These are phyloP conservation scores for Rhinopomastus cyanomelas DNA, from an alignment of 2,113 vertebrate genomes.

Conservation along the genomic window DNA sequence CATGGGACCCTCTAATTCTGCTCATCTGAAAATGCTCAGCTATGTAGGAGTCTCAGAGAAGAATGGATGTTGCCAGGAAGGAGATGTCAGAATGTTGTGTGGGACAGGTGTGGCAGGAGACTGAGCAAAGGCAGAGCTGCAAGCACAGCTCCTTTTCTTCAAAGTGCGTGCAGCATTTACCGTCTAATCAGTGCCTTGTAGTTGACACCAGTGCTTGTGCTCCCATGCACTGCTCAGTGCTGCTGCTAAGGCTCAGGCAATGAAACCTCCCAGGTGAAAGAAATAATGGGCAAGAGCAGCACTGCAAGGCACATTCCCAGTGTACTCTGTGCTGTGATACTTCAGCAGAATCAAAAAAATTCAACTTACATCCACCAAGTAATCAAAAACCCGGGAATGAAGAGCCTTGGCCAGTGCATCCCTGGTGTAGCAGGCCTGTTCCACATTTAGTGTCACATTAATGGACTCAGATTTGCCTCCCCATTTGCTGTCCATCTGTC, in stretches of 20 bases:
- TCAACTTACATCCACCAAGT: slow-evolving; percentile 89
- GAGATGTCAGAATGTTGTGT: not conserved
- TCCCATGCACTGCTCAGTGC: not conserved
- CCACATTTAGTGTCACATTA: slow-evolving; percentile 93
- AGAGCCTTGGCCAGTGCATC: slow-evolving; percentile 96
- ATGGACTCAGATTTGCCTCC: slow-evolving; percentile 92
- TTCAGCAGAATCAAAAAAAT: not conserved
- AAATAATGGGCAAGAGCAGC: not conserved
- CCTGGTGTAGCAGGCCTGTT: slow-evolving; percentile 94
- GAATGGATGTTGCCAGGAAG: not conserved
- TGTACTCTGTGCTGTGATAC: not conserved
- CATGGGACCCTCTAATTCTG: not conserved
- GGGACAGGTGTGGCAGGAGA: not conserved
- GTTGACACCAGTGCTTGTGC: not conserved
- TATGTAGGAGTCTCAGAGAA: accelerated
- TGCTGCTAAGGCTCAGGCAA: not conserved
- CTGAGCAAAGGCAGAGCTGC: not conserved
- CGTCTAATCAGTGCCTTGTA: not conserved
- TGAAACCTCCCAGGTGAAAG: not conserved
- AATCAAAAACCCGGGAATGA: slow-evolving; percentile 92
- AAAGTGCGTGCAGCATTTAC: not conserved
- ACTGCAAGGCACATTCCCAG: not conserved
- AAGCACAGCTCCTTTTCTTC: not conserved
- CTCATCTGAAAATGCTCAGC: not conserved
- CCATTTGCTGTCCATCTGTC: slow-evolving; percentile 99